Evolutionary conservation across 2,113 vertebrate genomes (phyloP).

Genomic region (Bombycilla garrulus): DNA sequence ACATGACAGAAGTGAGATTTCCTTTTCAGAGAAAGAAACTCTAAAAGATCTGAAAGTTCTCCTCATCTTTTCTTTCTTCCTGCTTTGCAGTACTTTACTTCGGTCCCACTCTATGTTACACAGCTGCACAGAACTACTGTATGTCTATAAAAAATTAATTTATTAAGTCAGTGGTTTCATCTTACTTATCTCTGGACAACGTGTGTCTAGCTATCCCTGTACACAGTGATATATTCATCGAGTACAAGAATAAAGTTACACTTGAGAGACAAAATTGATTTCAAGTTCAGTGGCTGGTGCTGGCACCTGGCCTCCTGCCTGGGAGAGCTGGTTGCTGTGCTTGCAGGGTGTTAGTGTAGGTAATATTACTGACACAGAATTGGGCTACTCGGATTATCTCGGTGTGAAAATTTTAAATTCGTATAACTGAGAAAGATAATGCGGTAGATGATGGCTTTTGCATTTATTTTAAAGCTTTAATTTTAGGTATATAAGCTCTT

Average conservation of each 20-base stretch:
- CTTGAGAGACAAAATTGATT: conserved; percentile 50
- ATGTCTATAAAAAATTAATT: neutral
- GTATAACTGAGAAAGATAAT: conserved; percentile 8
- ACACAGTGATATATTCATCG: neutral
- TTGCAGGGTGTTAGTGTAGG: neutral
- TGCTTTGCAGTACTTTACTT: neutral
- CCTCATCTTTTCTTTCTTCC: neutral
- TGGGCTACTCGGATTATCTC: neutral
- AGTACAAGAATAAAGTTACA: conserved; percentile 7
- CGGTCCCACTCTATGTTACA: neutral
- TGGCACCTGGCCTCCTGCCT: conserved; percentile 14
- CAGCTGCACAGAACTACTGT: neutral
- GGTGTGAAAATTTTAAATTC: conserved; percentile 38
- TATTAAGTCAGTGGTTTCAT: conserved; percentile 28
- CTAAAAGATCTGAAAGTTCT: neutral
- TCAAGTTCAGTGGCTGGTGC: neutral
- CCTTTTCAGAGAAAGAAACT: neutral
- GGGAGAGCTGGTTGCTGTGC: neutral
- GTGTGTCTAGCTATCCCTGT: neutral
- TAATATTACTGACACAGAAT: neutral
- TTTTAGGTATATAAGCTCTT: conserved; percentile 44
- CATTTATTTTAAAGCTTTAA: conserved; percentile 54
- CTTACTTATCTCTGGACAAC: conserved; percentile 17
- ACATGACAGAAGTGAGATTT: neutral
- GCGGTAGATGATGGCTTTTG: conserved; percentile 14